Evolutionary conservation across 2,797 vertebrate genomes (phyloP), one percentile per base, ranked within the genome.

Genomic region (Sitta carolinensis): DNA sequence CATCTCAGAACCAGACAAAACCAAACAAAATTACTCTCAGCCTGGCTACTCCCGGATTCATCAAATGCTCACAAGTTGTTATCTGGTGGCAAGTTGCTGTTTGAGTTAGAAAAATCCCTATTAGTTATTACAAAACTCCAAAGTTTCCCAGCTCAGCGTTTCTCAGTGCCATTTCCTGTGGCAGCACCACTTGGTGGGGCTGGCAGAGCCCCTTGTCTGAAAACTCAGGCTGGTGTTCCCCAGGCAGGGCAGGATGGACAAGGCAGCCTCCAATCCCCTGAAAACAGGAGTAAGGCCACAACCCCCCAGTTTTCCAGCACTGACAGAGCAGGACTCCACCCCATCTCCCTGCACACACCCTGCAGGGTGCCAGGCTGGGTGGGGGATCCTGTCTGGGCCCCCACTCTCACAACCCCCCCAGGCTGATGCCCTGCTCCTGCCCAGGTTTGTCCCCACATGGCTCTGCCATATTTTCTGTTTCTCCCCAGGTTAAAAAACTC

Each of bases 61-160:
- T 51, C 3, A 48, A 62, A 58, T 9, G 2, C 72, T 74, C 22
- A 5, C 68, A 48, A 70, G 20, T 43, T 82, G 81, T 97, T 95
- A 96, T 94, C 95, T 95, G 90, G 47, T 52, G 40, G 75, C 40
- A 19, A 95, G 96, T 97, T 92, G 96, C 96, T 96, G 55, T 97
- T 97, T 96, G 95, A 97, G 96, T 94, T 67, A 92, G 82, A 94
- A 96, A 97, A 97, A 89, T 74, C 91, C 96, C 96, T 93, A 50
- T 96, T 95, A 95, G 92, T 96, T 96, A 96, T 96, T 95, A 95
- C 95, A 96, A 95, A 96, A 96, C 93, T 97, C 96, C 94, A 25
- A 94, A 97, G 93, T 97, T 97, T 98, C 97, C 96, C 97, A 95
- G 97, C 97, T 97, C 95, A 80, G 96, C 94, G 27, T 96, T 96